Conservation (phyloP, 1,140 invertebrate species). For the Solenopsis fugax region DNA sequence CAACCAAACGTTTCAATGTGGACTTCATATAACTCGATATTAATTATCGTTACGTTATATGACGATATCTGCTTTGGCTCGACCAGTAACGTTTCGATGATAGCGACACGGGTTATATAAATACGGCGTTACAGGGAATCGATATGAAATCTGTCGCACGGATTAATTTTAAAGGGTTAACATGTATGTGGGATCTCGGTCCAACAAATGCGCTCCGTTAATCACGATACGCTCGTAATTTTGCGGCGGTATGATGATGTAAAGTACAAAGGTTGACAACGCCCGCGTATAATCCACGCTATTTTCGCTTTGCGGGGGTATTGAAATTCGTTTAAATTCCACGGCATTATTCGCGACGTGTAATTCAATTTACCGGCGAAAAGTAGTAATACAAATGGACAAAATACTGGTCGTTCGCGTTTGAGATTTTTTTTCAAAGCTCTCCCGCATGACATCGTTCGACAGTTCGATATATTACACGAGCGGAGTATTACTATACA, state of each 20-base stretch:
- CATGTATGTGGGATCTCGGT: conserved; percentile 5
- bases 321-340: conserved; percentile 58
- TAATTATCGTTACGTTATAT: conserved; percentile 44
- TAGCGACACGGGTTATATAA: conserved; percentile 27
- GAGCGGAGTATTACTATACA: background rate
- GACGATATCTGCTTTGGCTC: conserved; percentile 36
- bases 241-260: conserved; percentile 51
- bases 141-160: conserved; percentile 55
- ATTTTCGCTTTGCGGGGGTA: conserved; percentile 44
- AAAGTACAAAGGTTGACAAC: conserved; percentile 63
- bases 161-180: conserved; percentile 62
- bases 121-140: conserved; percentile 13
- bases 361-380: conserved; percentile 39
- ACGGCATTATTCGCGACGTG: conserved; percentile 45
- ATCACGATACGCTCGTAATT: conserved; percentile 59
- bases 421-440: conserved; percentile 22
- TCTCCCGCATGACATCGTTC: background rate
- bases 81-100: conserved; percentile 24
- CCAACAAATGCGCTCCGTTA: conserved; percentile 54
- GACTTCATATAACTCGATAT: conserved; percentile 52
- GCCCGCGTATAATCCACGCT: conserved; percentile 37
- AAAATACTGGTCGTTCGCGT: background rate
- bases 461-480: background rate
- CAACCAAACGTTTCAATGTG: conserved; percentile 4
- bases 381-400: conserved; percentile 27